Base-by-base conservation (phyloP, 2,797 vertebrate genomes). In the Oreochromis grahami region DNA sequence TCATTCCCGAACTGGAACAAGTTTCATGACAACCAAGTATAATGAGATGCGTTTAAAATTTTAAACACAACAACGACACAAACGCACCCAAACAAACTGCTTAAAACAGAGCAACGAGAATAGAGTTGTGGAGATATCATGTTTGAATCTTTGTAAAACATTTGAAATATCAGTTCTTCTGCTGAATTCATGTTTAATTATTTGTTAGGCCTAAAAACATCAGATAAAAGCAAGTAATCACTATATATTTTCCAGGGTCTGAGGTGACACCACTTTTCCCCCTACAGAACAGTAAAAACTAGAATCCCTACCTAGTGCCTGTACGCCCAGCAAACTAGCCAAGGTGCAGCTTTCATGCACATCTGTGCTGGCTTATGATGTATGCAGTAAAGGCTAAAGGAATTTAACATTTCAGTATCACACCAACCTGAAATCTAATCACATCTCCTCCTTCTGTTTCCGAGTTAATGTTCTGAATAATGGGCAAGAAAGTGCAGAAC, bases 401-500 rank as follows among this genome's bases (percentile, higher is more conserved):
- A 15, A 43, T n/a, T 43, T 6, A 68, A 68, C 21, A 68, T 24
- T 21, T 15, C 17, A 26, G 9, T 29, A 48, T 26, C 41, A 72
- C 24, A 19, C 24, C 68, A 72, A 29, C 68, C 24, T 72, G 24
- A 72, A 72, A 32, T 32, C 26, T 48, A 50, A 72, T 29, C 24
- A 45, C 9, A 29, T 72, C 24, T 32, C 24, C 15, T 14, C 41
- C 68, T 72, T 48, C 41, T 72, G 21, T 29, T 72, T 48, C 15
- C 3, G 7, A 74, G 43, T 50, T 50, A 32, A 74, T 32, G 26
- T 50, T 74, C 26, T 74, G 68, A 74, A 74, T 74, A 50, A 74
- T 29, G 9, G 43, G 9, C 15, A 72, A 7, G 11, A 72, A 48
- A 5, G 14, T 72, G 43, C 26, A 48, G 68, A 72, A 72, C 24